Conservation (phyloP, 64 coral and sea anemone species). For the Porites lutea region DNA sequence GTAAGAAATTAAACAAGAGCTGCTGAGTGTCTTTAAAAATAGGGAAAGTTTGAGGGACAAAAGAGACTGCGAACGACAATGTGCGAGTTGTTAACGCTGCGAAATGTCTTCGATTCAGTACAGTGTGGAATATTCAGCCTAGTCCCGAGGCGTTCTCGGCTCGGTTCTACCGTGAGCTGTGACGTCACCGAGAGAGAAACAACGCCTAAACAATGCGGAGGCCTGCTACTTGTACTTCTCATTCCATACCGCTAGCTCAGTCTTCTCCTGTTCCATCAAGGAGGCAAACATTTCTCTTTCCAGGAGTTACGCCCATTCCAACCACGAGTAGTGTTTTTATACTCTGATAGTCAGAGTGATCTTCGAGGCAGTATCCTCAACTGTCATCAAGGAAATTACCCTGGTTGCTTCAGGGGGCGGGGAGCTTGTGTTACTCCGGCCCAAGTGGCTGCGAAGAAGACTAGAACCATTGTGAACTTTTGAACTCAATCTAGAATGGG, state of each 20-base stretch:
- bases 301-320: slow-evolving; percentile 38
- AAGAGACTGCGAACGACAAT: slow-evolving; percentile 2
- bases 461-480: too few relatives aligned
- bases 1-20: slow-evolving; percentile 29
- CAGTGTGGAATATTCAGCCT: too few relatives aligned
- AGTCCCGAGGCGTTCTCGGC: too few relatives aligned
- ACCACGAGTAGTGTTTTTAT: slow-evolving; percentile 20
- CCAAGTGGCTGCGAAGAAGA: too few relatives aligned
- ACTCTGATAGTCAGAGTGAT: neutral
- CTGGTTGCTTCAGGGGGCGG: too few relatives aligned
- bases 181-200: neutral
- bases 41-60: slow-evolving; percentile 17
- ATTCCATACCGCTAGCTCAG: neutral
- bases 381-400: too few relatives aligned
- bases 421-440: too few relatives aligned
- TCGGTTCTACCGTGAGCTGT: too few relatives aligned
- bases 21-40: slow-evolving; percentile 16
- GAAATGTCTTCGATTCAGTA: neutral
- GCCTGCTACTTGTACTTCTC: slow-evolving; percentile 32
- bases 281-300: neutral
- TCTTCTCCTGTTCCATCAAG: slow-evolving; percentile 15
- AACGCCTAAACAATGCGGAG: neutral
- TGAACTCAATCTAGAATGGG: too few relatives aligned
- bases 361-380: neutral
- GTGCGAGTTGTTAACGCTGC: neutral